Percentiles rank a stretch among this genome's conserved stretches.
Evolutionary conservation across 1,140 invertebrate genomes (phyloP).

Genomic region (Meloidogyne floridensis): DNA sequence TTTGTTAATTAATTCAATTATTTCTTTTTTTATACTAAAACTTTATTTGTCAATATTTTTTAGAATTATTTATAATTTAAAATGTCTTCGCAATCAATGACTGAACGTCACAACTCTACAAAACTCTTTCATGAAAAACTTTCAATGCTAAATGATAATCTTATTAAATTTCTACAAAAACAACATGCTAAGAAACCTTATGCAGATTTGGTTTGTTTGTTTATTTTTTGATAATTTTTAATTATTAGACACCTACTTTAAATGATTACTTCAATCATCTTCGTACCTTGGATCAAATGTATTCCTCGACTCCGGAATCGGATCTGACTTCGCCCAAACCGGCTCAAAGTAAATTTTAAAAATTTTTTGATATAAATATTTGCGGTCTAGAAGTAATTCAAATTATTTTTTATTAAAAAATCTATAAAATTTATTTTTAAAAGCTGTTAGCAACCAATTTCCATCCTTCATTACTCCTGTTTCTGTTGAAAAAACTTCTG

Average conservation of each 20-base stretch:
- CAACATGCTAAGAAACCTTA: neutral
- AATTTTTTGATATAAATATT: neutral
- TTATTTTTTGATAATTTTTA: neutral
- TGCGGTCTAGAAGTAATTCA: no score
- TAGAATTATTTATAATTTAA: neutral
- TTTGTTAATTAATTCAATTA: no score
- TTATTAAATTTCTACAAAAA: constrained; percentile 28
- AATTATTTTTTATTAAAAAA: no score
- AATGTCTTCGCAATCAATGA: neutral
- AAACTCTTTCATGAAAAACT: constrained; percentile 21
- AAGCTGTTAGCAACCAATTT: no score
- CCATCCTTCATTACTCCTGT: neutral
- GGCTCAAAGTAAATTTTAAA: neutral
- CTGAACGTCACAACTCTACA: neutral
- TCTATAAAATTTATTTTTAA: no score
- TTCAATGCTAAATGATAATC: constrained; percentile 28
- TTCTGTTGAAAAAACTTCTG: neutral
- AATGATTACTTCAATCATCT: constrained; percentile 28
- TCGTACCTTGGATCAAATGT: constrained; percentile 21
- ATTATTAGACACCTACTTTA: constrained; percentile 10
- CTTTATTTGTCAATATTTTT: neutral
- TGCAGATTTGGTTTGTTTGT: constrained; percentile 20
- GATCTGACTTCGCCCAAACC: neutral
- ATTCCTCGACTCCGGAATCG: neutral
- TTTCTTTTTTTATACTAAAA: no score